Conservation (phyloP, 2,797 vertebrate species). For the Bovichtus diacanthus region DNA sequence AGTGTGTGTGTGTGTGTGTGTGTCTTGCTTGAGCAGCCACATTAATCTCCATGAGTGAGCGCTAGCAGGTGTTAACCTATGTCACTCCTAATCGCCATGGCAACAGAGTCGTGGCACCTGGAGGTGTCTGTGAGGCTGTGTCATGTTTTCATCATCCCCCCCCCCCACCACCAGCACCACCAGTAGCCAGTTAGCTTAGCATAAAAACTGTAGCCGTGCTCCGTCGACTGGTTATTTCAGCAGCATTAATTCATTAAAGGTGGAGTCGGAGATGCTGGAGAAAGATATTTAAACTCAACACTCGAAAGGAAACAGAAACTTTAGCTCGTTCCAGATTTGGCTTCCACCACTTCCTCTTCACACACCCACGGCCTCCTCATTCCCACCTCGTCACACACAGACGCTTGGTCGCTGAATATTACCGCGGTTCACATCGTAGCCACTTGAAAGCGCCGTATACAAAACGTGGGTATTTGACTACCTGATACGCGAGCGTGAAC, state of each 20-base stretch:
- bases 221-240: background rate
- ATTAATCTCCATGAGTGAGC: conserved; percentile 89
- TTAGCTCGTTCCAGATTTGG: too few species aligned
- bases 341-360: too few species aligned
- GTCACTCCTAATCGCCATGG: conserved; percentile 82
- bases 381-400: too few species aligned
- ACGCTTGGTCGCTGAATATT: too few species aligned
- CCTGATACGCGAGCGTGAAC: too few species aligned
- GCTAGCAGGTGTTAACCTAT: conserved; percentile 88
- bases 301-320: too few species aligned
- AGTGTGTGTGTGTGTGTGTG: conserved; percentile 67
- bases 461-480: too few species aligned
- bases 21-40: conserved; percentile 73
- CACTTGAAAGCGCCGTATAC: too few species aligned
- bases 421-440: too few species aligned
- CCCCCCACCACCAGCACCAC: background rate
- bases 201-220: background rate
- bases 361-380: too few species aligned
- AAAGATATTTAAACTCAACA: too few species aligned
- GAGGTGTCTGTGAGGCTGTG: conserved; percentile 73
- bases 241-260: background rate
- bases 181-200: background rate
- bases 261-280: too few species aligned
- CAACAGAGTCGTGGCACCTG: conserved; percentile 87
- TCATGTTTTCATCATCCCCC: conserved; percentile 61